Evolutionary conservation across 1,140 invertebrate genomes (phyloP), one percentile per base, ranked within the genome.

Genomic region (Pseudomyrmex cubaensis): DNA sequence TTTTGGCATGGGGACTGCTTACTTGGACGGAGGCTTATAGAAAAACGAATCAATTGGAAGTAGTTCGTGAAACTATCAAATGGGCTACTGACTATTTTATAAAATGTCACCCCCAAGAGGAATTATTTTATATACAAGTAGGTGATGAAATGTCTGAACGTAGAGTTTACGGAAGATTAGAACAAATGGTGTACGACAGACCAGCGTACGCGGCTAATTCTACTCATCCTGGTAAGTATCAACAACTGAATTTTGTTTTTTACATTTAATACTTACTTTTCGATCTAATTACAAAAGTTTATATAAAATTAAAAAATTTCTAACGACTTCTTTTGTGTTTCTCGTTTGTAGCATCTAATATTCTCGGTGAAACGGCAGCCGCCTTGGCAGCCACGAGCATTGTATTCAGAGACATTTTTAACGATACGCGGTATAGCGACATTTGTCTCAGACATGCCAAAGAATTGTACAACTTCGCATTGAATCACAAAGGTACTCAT

Each of bases 61-160:
- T 94, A 85, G 92, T 94, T 25, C 90, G 95, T 1, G 92, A 94
- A 48, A 94, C 95, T 8, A 91, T 96, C 15, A 95, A 95, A 91
- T 96, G 96, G 96, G 94, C 95, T 0, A 95, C 95, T 0, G 96
- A 96, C 90, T 96, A 96, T 85, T 95, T 96, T 85, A 93, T 96
- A 62, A 96, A 96, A 82, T 95, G 95, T 88, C 94, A 96, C 90
- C 94, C 95, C 92, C 20, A 20, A 61, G 93, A 94, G 15, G 92
- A 94, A 84, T 95, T 35, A 35, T 35, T 35, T 94, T 35, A 92
- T 96, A 9, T 96, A 96, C 82, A 96, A 90, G 95, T 96, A 0
- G 95, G 95, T 0, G 95, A 96, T 87, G 95, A 95, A 73, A 85
- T 90, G 1, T 85, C 94, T 2, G 95, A 96, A 89, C 95, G 96